A percentile compares a stretch with the other conserved stretches of the same genome.
Conservation (phyloP, 1,140 invertebrate species). For the Rhagoletis pomonella region DNA sequence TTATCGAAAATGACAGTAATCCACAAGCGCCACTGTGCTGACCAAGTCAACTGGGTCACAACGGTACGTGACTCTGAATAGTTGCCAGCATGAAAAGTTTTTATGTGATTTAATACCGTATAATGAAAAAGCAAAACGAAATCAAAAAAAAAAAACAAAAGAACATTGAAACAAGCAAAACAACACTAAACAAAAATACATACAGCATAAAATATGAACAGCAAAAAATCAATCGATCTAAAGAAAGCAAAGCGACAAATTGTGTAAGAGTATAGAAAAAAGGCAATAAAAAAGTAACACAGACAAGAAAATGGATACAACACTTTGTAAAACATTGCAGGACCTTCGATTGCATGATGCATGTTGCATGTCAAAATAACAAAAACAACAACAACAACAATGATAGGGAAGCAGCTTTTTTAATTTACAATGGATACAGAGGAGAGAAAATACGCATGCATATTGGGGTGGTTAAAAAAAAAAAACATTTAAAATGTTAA, state of each 20-base stretch:
- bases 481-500: too few relatives aligned
- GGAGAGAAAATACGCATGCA: not conserved
- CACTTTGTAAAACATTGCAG: constrained; percentile 27
- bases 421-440: not conserved
- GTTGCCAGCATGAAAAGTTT: not conserved
- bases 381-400: not conserved
- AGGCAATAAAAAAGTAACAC: too few relatives aligned
- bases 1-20: constrained; percentile 1
- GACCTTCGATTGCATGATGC: constrained; percentile 35
- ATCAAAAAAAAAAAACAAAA: not conserved
- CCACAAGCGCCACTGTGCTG: constrained; percentile 33
- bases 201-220: constrained; percentile 26
- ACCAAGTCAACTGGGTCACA: constrained; percentile 49
- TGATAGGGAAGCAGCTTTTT: not conserved
- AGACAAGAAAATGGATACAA: not conserved
- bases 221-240: not conserved
- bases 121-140: not conserved
- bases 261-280: not conserved
- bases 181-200: not conserved
- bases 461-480: too few relatives aligned
- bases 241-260: constrained; percentile 12
- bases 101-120: constrained; percentile 16
- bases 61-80: constrained; percentile 30
- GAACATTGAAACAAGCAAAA: not conserved
- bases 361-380: constrained; percentile 35